These are phyloP conservation scores for Arremon aurantiirostris DNA, from an alignment of 2,797 vertebrate genomes.

Conservation along the genomic window DNA sequence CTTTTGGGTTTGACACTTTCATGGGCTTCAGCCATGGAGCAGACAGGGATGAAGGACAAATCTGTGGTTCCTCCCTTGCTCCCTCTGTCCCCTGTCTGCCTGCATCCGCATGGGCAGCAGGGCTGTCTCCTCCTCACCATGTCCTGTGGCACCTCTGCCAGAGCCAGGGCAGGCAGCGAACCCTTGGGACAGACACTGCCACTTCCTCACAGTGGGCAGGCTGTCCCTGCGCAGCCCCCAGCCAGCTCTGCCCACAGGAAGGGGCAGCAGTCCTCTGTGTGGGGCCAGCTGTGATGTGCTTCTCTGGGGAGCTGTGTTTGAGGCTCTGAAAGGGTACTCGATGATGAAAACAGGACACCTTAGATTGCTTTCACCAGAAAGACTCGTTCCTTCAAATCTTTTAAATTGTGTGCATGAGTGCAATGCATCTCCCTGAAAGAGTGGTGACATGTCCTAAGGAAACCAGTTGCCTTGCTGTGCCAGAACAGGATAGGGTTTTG, in stretches of 20 bases:
- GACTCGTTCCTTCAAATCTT: background rate
- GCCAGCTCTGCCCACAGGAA: background rate
- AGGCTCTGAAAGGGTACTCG: background rate
- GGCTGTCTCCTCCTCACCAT: background rate
- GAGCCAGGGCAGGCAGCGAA: background rate
- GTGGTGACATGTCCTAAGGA: background rate
- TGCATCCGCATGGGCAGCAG: rapidly evolving
- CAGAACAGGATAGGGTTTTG: background rate
- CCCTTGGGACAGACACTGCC: background rate
- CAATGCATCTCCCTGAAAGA: background rate
- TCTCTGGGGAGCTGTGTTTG: background rate
- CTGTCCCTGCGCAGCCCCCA: background rate
- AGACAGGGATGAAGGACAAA: background rate
- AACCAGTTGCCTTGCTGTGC: background rate
- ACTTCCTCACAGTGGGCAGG: background rate
- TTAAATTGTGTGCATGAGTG: background rate
- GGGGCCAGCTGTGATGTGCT: background rate
- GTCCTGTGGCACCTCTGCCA: background rate
- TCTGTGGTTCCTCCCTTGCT: background rate
- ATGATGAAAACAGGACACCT: background rate
- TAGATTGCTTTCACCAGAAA: background rate
- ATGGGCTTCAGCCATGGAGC: background rate
- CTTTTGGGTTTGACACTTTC: background rate
- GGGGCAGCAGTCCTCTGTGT: background rate
- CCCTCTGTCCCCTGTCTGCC: background rate